These are phyloP conservation scores for Cantharis rufa DNA, from an alignment of 2,888 invertebrate genomes.

Conservation along the genomic window DNA sequence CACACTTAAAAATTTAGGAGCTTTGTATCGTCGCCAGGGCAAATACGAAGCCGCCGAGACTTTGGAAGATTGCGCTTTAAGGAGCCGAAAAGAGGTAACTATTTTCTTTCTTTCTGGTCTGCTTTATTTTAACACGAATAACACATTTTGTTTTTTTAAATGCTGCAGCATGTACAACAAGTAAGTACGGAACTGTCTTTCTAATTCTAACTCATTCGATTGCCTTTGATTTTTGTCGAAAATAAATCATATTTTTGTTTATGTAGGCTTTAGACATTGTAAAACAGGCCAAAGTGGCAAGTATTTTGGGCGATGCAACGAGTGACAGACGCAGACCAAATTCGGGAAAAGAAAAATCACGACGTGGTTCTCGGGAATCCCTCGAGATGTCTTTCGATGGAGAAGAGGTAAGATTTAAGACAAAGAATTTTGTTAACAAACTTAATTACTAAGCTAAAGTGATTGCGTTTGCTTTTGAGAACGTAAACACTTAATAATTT, in stretches of 20 bases:
- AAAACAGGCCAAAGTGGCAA: slow-evolving; percentile 85
- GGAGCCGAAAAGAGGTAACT: slow-evolving; percentile 91
- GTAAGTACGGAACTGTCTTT: slow-evolving; percentile 57
- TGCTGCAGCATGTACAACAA: slow-evolving; percentile 67
- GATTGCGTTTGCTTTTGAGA: not conserved
- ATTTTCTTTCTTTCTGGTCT: slow-evolving; percentile 4
- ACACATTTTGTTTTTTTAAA: slow-evolving; percentile 32
- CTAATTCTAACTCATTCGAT: not conserved
- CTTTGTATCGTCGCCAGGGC: slow-evolving; percentile 96
- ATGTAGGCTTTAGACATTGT: slow-evolving; percentile 86
- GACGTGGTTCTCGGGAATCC: slow-evolving; percentile 73
- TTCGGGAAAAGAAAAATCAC: slow-evolving; percentile 63
- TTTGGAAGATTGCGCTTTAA: slow-evolving; percentile 95
- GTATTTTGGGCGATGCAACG: slow-evolving; percentile 67
- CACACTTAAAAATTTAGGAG: slow-evolving; percentile 97
- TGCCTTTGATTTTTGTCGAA: not conserved
- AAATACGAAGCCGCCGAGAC: slow-evolving; percentile 99
- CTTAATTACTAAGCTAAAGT: not conserved
- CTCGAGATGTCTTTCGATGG: slow-evolving; percentile 73
- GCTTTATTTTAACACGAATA: not conserved
- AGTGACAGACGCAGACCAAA: slow-evolving; percentile 56
- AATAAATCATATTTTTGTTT: not conserved
- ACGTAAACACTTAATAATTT: not conserved
- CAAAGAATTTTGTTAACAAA: slow-evolving; percentile 12
- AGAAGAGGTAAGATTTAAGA: slow-evolving; percentile 66